phyloP scores from a whole-genome alignment of 1,140 invertebrate genomes.

The Polyergus mexicanus region DNA sequence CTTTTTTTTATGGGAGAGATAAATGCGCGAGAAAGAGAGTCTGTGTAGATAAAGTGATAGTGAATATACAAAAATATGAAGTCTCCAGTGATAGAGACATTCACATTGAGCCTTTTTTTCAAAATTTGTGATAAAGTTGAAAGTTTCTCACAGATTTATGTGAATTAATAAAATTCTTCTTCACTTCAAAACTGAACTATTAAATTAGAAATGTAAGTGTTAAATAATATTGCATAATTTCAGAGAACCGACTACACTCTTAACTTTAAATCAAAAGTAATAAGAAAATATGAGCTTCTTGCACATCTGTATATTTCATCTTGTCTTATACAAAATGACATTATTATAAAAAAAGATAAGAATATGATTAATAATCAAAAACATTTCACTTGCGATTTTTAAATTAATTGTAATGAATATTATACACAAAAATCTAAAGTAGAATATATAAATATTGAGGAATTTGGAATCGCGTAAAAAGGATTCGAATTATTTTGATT shows the following conservation, averaged over 20 bases:
- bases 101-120: not conserved
- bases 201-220: not conserved
- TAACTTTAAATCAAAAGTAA: not conserved
- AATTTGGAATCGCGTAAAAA: not conserved
- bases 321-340: not conserved
- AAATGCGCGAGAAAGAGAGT: conserved; percentile 13
- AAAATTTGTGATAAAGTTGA: not conserved
- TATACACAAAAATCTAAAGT: not conserved
- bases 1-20: not conserved
- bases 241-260: not conserved
- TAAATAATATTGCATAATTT: not conserved
- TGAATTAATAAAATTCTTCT: not conserved
- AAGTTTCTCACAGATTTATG: not conserved
- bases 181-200: not conserved
- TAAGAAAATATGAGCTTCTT: not conserved
- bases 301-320: not conserved
- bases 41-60: not conserved
- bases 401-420: not conserved
- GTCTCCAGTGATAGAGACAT: not conserved
- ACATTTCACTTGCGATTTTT: not conserved
- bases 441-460: not conserved
- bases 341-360: not conserved
- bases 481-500: conserved; percentile 22
- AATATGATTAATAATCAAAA: not conserved
- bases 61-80: not conserved